phyloP scores from a whole-genome alignment of 2,113 vertebrate genomes.

The Mobula birostris region DNA sequence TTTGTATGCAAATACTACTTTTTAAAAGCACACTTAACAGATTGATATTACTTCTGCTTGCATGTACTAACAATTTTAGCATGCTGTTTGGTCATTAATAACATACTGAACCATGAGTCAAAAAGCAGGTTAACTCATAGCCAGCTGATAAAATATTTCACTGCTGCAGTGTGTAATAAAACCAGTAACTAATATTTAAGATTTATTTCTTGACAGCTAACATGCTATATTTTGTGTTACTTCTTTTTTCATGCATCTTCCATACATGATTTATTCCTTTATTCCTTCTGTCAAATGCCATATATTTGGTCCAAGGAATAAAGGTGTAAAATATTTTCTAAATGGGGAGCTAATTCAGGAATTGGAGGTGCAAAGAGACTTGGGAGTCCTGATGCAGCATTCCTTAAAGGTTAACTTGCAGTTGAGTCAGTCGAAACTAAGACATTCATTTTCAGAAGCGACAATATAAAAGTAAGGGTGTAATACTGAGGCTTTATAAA shows the following conservation, averaged over 20 bases:
- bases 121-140: neutral
- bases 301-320: too few species aligned
- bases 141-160: neutral
- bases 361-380: too few species aligned
- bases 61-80: constrained; percentile 14
- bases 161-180: neutral
- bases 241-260: neutral
- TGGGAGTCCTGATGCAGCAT: too few species aligned
- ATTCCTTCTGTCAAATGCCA: too few species aligned
- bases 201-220: neutral
- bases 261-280: too few species aligned
- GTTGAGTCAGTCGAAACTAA: too few species aligned
- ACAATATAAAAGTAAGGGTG: too few species aligned
- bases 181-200: neutral
- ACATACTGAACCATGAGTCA: neutral
- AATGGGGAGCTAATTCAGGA: too few species aligned
- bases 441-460: too few species aligned
- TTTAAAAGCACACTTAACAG: neutral
- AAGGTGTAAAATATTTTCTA: too few species aligned
- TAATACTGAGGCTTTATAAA: too few species aligned
- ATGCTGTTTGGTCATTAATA: neutral
- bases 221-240: neutral
- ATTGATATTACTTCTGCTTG: neutral
- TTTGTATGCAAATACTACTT: neutral
- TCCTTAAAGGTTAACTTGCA: too few species aligned